phyloP scores from a whole-genome alignment of 2,888 invertebrate genomes.

The Marasmarcha lunaedactyla region DNA sequence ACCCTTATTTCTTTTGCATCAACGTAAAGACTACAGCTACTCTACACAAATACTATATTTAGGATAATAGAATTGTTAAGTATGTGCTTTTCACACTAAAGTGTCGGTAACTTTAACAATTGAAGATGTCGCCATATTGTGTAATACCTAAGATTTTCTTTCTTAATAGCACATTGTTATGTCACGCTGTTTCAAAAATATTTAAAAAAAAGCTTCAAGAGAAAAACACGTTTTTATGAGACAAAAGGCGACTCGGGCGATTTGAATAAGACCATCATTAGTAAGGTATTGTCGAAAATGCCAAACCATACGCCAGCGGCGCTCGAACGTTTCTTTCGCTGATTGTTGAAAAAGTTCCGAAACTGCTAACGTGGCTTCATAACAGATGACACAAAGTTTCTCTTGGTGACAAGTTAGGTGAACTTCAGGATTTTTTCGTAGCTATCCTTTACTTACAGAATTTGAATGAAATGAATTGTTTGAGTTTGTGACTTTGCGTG shows the following conservation, averaged over 20 bases:
- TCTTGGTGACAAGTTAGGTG: neutral
- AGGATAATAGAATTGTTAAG: too few relatives aligned
- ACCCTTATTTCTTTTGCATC: too few relatives aligned
- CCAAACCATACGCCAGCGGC: slow-evolving; percentile 24
- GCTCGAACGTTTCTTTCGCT: slow-evolving; percentile 31
- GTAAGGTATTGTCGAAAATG: slow-evolving; percentile 51
- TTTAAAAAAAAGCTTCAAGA: slow-evolving; percentile 28
- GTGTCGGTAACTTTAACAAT: too few relatives aligned
- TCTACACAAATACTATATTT: too few relatives aligned
- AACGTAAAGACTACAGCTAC: too few relatives aligned
- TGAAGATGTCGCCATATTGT: too few relatives aligned
- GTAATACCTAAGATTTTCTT: too few relatives aligned
- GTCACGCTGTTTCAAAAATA: slow-evolving; percentile 57
- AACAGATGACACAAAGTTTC: neutral
- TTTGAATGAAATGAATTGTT: too few relatives aligned
- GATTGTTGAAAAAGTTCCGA: slow-evolving; percentile 10
- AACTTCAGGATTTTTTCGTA: neutral
- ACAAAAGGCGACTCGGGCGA: slow-evolving; percentile 61
- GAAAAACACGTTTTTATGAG: slow-evolving; percentile 54
- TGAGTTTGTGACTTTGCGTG: too few relatives aligned
- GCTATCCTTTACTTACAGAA: too few relatives aligned
- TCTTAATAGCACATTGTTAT: too few relatives aligned
- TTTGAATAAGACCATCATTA: slow-evolving; percentile 66
- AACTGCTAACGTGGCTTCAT: neutral
- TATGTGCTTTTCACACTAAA: too few relatives aligned